A percentile compares a stretch with the other conserved stretches of the same genome.
These are phyloP conservation scores for Brachionus koreanus DNA, from an alignment of 1,140 invertebrate species.

Conservation along the genomic window DNA sequence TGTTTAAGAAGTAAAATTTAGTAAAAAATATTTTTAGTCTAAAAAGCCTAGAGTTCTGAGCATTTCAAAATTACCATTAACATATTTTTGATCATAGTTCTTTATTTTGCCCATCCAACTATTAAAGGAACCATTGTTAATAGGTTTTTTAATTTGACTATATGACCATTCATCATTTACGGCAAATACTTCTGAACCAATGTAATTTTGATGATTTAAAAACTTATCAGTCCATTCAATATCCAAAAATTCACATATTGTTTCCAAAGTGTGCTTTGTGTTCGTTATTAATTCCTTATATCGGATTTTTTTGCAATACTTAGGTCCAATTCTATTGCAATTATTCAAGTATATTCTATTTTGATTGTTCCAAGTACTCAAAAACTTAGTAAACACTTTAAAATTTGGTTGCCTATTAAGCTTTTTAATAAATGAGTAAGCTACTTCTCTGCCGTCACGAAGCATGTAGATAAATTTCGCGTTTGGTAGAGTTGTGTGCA, in stretches of 20 bases:
- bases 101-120: constrained; percentile 94
- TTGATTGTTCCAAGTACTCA: not conserved
- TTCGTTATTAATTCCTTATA: constrained; percentile 95
- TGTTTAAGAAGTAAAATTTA: too few relatives aligned
- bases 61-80: not conserved
- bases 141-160: constrained; percentile 95
- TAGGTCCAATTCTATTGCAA: constrained; percentile 68
- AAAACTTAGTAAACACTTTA: not conserved
- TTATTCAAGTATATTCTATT: not conserved
- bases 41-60: not conserved
- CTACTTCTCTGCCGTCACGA: constrained; percentile 90
- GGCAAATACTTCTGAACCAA: constrained; percentile 83
- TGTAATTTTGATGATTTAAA: constrained; percentile 91
- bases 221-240: constrained; percentile 92
- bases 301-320: constrained; percentile 79
- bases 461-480: constrained; percentile 97
- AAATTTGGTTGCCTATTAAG: constrained; percentile 84
- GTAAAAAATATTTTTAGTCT: too few relatives aligned
- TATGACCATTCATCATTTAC: constrained; percentile 90
- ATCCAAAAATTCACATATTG: constrained; percentile 82
- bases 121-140: constrained; percentile 87
- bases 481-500: constrained; percentile 64
- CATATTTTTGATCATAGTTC: constrained; percentile 65
- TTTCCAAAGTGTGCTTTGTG: constrained; percentile 80
- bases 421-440: constrained; percentile 89